Evolutionary conservation across 2,888 invertebrate species (phyloP).

Genomic region (Platycnemis pennipes): DNA sequence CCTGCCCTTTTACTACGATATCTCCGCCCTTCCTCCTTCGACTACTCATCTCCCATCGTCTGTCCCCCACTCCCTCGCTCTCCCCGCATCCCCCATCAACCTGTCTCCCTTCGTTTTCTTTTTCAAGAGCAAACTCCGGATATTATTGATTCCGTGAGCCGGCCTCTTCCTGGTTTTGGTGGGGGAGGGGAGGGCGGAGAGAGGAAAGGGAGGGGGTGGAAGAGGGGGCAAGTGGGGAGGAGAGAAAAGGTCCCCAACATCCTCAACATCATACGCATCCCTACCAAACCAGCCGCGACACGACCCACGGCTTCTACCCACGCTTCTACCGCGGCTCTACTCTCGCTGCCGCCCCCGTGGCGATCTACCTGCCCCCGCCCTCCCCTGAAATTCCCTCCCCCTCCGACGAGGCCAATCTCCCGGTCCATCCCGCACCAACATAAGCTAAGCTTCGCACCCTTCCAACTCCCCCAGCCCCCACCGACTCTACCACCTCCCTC

Average conservation of each 20-base stretch:
- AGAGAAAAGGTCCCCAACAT: slow-evolving; percentile 18
- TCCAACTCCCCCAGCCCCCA: not conserved
- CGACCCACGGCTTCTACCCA: not conserved
- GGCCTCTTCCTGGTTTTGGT: slow-evolving; percentile 51
- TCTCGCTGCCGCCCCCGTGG: not conserved
- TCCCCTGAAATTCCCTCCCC: not conserved
- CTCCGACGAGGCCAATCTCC: not conserved
- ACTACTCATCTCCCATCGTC: not conserved
- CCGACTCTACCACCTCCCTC: slow-evolving; percentile 4
- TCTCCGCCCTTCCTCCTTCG: not conserved
- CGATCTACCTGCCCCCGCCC: not conserved
- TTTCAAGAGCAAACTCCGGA: slow-evolving; percentile 68
- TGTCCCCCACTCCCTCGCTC: not conserved
- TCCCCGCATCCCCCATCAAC: not conserved
- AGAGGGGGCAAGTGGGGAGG: not conserved
- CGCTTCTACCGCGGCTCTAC: not conserved
- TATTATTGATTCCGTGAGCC: slow-evolving; percentile 55
- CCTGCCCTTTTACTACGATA: not conserved
- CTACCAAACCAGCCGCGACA: not conserved
- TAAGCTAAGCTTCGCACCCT: not conserved
- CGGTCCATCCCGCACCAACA: not conserved
- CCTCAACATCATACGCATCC: not conserved
- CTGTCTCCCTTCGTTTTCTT: slow-evolving; percentile 54
- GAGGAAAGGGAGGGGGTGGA: not conserved
- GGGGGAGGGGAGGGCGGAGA: not conserved